phyloP scores from a whole-genome alignment of 2,113 vertebrate species.

The Vidua macroura region DNA sequence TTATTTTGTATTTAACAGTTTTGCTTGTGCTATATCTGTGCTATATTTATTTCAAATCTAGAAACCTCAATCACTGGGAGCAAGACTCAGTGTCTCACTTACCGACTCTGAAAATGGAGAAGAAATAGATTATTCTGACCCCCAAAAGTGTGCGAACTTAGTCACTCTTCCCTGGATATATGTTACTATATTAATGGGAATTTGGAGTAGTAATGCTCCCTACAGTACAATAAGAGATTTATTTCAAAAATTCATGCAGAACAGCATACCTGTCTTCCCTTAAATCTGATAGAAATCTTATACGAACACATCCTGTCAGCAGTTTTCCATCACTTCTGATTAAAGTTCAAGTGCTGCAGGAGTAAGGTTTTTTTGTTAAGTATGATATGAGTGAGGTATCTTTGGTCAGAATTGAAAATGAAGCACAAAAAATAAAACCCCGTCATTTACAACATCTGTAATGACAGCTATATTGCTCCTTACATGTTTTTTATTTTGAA shows the following conservation, averaged over 20 bases:
- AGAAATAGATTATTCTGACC: not conserved
- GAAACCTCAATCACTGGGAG: not conserved
- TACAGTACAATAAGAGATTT: not conserved
- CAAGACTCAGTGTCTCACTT: not conserved
- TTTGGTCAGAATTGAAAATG: not conserved
- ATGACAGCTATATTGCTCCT: not conserved
- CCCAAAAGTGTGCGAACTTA: not conserved
- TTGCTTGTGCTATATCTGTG: not conserved
- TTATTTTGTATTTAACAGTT: not conserved
- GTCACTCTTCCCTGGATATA: not conserved
- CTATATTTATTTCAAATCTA: not conserved
- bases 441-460: not conserved
- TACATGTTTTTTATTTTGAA: not conserved
- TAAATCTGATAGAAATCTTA: not conserved
- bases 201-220: not conserved
- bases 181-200: not conserved
- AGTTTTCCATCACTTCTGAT: not conserved
- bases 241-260: not conserved
- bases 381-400: not conserved
- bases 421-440: fast-evolving
- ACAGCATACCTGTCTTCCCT: not conserved
- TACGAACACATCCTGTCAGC: not conserved
- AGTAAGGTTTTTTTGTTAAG: not conserved
- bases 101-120: not conserved
- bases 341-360: not conserved